Evolutionary conservation across 2,797 vertebrate genomes (phyloP).

Genomic region (Dallia pectoralis): DNA sequence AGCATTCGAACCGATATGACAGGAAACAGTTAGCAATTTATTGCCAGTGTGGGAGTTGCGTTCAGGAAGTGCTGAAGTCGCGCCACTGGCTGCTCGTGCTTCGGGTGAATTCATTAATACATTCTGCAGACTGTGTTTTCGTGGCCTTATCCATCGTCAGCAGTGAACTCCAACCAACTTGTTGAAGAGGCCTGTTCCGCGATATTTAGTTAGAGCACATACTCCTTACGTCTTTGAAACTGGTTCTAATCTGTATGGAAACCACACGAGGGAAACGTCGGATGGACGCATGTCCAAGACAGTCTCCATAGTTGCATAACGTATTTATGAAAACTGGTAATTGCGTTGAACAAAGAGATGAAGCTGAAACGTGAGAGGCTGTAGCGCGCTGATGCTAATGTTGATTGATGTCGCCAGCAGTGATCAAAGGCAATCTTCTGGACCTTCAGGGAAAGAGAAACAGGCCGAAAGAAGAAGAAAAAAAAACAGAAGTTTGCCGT

Average conservation of each 20-base stretch:
- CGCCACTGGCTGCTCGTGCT: too few relatives aligned
- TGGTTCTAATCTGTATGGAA: constrained; percentile 23
- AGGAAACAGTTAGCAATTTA: too few relatives aligned
- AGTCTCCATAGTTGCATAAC: constrained; percentile 29
- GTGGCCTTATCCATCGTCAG: too few relatives aligned
- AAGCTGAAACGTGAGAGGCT: constrained; percentile 28
- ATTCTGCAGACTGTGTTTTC: too few relatives aligned
- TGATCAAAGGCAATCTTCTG: constrained; percentile 51
- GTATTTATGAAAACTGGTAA: constrained; percentile 47
- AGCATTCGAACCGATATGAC: too few relatives aligned
- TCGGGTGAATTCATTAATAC: too few relatives aligned
- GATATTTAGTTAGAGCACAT: constrained; percentile 54
- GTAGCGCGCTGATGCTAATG: constrained; percentile 45
- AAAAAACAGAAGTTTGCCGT: constrained; percentile 54
- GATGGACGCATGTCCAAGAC: background rate
- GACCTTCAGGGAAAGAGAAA: constrained; percentile 48
- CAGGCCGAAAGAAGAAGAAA: constrained; percentile 33
- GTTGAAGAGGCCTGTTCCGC: constrained; percentile 38
- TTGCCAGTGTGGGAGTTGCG: too few relatives aligned
- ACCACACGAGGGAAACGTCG: constrained; percentile 3
- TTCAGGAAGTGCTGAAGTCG: too few relatives aligned
- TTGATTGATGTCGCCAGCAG: constrained; percentile 55
- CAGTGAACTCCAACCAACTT: constrained; percentile 39
- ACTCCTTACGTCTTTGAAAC: constrained; percentile 21
- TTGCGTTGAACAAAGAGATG: constrained; percentile 48